Base-by-base conservation (phyloP, 2,888 invertebrate species). In the Caenorhabditis sulstoni region DNA sequence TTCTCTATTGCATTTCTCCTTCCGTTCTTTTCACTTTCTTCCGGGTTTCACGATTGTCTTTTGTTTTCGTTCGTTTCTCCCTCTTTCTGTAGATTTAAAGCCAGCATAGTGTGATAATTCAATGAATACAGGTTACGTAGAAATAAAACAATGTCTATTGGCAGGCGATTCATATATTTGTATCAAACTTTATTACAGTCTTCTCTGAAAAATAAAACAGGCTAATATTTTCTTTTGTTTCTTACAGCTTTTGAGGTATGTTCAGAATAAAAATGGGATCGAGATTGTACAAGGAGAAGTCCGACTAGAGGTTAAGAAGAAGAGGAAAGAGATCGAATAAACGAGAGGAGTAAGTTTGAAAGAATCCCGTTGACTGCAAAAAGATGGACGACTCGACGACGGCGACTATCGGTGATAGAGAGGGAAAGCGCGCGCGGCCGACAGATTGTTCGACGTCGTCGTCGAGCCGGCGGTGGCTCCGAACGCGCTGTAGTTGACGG, bases 381-480 rank as follows among this genome's bases (percentile, higher is more conserved):
- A 74, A 41, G 49, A 22, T 16, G n/a, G 9, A 22, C 11, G 45
- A 35, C n/a, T n/a, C n/a, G 39, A 29, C 29, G 8, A 41, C n/a
- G 12, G 20, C 3, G 29, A 47, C 49, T 58, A 76, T 64, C 76
- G 76, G 23, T 76, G 76, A 29, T 76, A 76, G 22, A 76, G 62
- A 1, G 76, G 76, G 45, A 76, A 76, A 0, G 76, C 62, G 8
- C 68, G 55, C 3, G 76, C 22, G 0, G 68, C 62, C 12, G 68
- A 64, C 20, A 68, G 76, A 22, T 64, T 64, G 23, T 57, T 61
- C 16, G 67, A 58, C 2, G 76, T 61, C 16, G 67, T 52, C 2
- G 76, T 20, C 4, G 29, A 29, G 29, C 29, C 29, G n/a, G 57
- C 74, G 11, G 74, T 47, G 18, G 74, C 47, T 11, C 79, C 75